Evolutionary conservation across 1,140 invertebrate species (phyloP).

Genomic region (Archivesica marissinica): DNA sequence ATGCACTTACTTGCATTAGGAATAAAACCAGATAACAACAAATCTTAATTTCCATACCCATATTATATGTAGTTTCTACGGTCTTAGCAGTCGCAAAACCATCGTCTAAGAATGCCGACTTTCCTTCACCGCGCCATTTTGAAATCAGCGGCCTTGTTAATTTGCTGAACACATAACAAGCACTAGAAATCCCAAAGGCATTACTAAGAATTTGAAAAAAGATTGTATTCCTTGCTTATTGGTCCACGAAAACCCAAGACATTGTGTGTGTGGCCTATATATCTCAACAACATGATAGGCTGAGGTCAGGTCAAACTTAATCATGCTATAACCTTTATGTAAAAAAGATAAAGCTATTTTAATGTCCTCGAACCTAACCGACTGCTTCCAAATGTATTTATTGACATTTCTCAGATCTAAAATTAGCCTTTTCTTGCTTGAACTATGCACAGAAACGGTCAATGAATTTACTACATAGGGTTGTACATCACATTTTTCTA

Average conservation of each 20-base stretch:
- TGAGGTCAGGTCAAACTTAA: slow-evolving; percentile 38
- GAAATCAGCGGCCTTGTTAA: slow-evolving; percentile 30
- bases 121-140: slow-evolving; percentile 24
- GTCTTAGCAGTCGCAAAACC: background rate
- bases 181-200: slow-evolving; percentile 30
- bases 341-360: slow-evolving; percentile 24
- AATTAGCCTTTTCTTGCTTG: slow-evolving; percentile 34
- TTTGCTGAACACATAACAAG: slow-evolving; percentile 46
- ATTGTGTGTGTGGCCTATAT: slow-evolving; percentile 23
- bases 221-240: background rate
- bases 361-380: slow-evolving; percentile 38
- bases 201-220: slow-evolving; percentile 43
- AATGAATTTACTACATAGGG: slow-evolving; percentile 48
- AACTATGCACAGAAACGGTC: slow-evolving; percentile 32
- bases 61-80: background rate
- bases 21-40: slow-evolving; percentile 57
- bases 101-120: slow-evolving; percentile 38
- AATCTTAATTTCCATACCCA: slow-evolving; percentile 28
- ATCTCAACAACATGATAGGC: slow-evolving; percentile 49
- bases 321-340: background rate
- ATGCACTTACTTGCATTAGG: slow-evolving; percentile 57
- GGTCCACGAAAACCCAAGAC: slow-evolving; percentile 32
- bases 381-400: slow-evolving; percentile 36
- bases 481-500: slow-evolving; percentile 18
- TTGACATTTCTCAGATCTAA: slow-evolving; percentile 41